Evolutionary conservation across 2,888 invertebrate species (phyloP).

Genomic region (Euphydryas editha): DNA sequence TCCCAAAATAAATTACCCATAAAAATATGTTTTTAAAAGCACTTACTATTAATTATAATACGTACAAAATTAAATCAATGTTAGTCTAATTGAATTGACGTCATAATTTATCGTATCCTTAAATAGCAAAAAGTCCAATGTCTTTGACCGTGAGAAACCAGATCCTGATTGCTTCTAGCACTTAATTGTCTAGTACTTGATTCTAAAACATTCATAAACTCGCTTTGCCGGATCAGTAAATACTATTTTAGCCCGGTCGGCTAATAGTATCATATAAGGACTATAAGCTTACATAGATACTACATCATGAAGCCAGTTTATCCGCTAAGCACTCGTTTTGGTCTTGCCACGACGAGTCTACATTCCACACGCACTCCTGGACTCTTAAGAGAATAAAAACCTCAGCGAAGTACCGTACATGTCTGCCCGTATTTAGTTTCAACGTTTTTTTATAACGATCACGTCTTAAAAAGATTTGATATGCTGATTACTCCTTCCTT

Average conservation of each 20-base stretch:
- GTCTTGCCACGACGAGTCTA: constrained; percentile 66
- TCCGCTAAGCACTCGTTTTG: constrained; percentile 72
- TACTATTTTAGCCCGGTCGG: constrained; percentile 62
- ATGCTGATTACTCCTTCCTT: constrained; percentile 41
- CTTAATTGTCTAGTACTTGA: constrained; percentile 36
- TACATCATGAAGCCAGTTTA: constrained; percentile 68
- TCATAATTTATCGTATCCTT: background rate
- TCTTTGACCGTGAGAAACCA: constrained; percentile 36
- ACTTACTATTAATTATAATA: no score
- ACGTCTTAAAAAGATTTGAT: constrained; percentile 38
- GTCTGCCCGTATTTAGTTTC: constrained; percentile 41
- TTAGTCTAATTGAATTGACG: background rate
- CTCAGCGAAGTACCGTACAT: constrained; percentile 45
- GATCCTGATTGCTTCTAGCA: constrained; percentile 25
- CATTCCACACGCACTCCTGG: constrained; percentile 73
- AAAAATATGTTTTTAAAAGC: no score
- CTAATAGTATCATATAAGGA: constrained; percentile 65
- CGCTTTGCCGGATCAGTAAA: constrained; percentile 55
- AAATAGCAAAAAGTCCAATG: constrained; percentile 9
- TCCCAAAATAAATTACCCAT: no score
- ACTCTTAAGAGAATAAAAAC: constrained; percentile 68
- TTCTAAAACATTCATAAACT: constrained; percentile 47
- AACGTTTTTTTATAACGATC: constrained; percentile 39
- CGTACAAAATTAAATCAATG: background rate
- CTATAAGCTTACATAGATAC: constrained; percentile 63